Base-by-base conservation (phyloP, 35 echinoderm and acorn worm species). In the Ptychodera flava region DNA sequence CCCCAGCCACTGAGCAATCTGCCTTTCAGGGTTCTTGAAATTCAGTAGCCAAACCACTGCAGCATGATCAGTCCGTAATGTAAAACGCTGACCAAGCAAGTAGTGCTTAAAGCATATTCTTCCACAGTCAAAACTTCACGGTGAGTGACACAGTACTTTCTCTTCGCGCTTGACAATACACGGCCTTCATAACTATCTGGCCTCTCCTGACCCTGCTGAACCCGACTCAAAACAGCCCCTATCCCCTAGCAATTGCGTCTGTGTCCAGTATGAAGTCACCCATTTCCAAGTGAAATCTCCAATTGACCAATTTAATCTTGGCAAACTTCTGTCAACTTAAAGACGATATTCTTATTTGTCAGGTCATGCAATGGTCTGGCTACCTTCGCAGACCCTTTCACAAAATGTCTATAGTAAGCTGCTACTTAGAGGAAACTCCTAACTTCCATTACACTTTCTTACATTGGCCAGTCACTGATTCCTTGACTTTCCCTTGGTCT, bases 361-460 rank as follows among this genome's bases (percentile, higher is more conserved):
- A 94, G 32, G 15, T n/a, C 16, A 36, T 94, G 89, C 0, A 94
- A 37, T 1, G 89, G 92, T 0, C 82, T 34, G 28, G 91, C 91
- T 27, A 93, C 37, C 15, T 85, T 79, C 0, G 91, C 87, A 81
- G 89, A 92, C 1, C 80, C 35, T 1, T 28, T 36, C 32, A 92
- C 81, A 78, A 91, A 91, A 0, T 76, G 64, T 38, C 93, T n/a
- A 84, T 94, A 94, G 76, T 94, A 94, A 0, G 85, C 88, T 29
- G 36, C 31, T 14, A 94, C 36, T 29, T 89, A 89, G 6, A 88
- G 34, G 75, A 93, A 93, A 27, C 83, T 82, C 15, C 91, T 32
- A 32, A 93, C 87, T 1, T 93, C 87, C 28, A 10, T 80, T 0
- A 89, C 84, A 32, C 32, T 81, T 35, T 0, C 36, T 78, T 87